A percentile compares a stretch with the other conserved stretches of the same genome.
Evolutionary conservation across 2,888 invertebrate genomes (phyloP).

Genomic region (Antheraea assamensis): DNA sequence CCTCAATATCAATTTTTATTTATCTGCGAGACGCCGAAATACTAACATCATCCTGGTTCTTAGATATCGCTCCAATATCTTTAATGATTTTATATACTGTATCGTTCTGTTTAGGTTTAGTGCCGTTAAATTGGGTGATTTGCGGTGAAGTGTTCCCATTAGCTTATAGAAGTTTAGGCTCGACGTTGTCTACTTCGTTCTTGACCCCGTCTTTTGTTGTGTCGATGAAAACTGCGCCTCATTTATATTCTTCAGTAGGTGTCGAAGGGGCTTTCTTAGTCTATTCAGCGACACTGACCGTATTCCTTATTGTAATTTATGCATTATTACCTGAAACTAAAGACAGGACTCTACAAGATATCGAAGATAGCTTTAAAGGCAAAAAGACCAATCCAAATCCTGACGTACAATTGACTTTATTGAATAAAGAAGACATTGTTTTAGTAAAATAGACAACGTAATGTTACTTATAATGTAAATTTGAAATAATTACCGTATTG

Average conservation of each 20-base stretch:
- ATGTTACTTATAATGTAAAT: conserved; percentile 16
- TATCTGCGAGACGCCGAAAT: conserved; percentile 63
- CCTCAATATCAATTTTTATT: conserved; percentile 64
- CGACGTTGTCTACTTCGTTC: conserved; percentile 72
- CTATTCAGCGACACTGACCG: conserved; percentile 63
- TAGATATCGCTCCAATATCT: conserved; percentile 63
- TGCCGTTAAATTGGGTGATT: conserved; percentile 75
- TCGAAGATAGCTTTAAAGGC: conserved; percentile 74
- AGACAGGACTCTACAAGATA: conserved; percentile 72
- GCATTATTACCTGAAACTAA: conserved; percentile 71
- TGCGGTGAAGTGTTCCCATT: conserved; percentile 77
- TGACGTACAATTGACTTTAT: conserved; percentile 68
- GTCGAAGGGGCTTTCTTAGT: conserved; percentile 74
- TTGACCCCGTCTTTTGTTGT: conserved; percentile 71
- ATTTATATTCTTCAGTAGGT: conserved; percentile 70
- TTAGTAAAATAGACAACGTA: conserved; percentile 26
- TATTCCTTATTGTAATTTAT: conserved; percentile 65
- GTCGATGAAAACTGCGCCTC: conserved; percentile 77
- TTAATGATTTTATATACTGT: conserved; percentile 70
- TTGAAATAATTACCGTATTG: not conserved
- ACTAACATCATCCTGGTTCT: conserved; percentile 56
- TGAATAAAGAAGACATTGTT: conserved; percentile 45
- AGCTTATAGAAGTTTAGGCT: conserved; percentile 73
- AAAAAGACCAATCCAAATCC: conserved; percentile 48
- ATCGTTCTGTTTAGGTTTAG: conserved; percentile 72